A percentile compares a stretch with the other conserved stretches of the same genome.
Conservation (phyloP, 2,113 vertebrate species). For the Oreocharis arfaki region DNA sequence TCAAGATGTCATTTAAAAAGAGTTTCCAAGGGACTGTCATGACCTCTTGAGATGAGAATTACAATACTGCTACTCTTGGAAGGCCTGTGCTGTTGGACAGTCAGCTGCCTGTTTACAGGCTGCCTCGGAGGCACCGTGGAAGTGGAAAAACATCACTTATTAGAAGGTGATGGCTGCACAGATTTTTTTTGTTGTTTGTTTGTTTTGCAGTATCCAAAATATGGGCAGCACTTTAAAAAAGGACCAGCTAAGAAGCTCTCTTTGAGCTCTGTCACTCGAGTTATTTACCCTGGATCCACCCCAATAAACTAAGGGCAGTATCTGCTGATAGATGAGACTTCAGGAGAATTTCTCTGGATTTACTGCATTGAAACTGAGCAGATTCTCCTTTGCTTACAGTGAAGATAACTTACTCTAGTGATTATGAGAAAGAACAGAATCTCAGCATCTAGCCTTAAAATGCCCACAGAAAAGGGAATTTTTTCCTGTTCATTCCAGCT, state of each 20-base stretch:
- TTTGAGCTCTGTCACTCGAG: background rate
- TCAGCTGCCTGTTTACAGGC: background rate
- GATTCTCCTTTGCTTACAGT: background rate
- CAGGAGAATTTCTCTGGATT: background rate
- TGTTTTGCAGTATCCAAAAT: background rate
- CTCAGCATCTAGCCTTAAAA: background rate
- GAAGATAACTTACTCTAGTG: background rate
- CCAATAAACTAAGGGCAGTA: background rate
- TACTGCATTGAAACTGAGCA: background rate
- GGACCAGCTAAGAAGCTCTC: background rate
- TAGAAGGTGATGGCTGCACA: background rate
- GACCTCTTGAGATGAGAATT: background rate
- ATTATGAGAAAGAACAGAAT: background rate
- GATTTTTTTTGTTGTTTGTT: background rate
- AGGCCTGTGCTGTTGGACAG: background rate
- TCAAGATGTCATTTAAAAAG: slow-evolving; percentile 4
- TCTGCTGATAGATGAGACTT: background rate
- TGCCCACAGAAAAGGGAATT: background rate
- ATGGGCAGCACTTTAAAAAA: background rate
- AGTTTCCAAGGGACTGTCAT: background rate
- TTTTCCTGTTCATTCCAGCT: background rate
- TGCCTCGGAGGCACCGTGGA: background rate
- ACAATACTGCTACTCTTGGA: background rate
- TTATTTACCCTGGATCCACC: background rate
- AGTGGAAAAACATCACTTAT: background rate